Conservation (phyloP, 2,888 invertebrate genomes). For the Cataglyphis albicans region DNA sequence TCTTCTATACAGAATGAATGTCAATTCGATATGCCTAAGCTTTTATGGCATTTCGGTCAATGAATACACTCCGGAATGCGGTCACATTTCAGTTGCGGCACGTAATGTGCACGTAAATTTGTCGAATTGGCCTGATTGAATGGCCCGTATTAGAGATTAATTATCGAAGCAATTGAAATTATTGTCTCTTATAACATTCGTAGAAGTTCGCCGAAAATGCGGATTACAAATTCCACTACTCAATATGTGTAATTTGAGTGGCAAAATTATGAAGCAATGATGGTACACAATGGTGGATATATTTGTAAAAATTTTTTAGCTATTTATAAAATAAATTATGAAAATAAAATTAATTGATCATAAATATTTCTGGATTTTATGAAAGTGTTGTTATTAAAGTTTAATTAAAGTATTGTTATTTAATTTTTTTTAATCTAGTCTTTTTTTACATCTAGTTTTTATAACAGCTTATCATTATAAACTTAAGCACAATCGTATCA, state of each 20-base stretch:
- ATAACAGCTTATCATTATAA: not conserved
- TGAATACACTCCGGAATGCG: conserved; percentile 65
- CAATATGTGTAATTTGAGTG: not conserved
- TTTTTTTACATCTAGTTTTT: not conserved
- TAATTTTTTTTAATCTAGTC: not conserved
- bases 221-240: not conserved
- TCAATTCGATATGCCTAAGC: conserved; percentile 62
- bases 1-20: conserved; percentile 76
- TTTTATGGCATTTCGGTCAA: conserved; percentile 63
- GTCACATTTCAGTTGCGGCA: conserved; percentile 41
- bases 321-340: not conserved
- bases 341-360: conserved; percentile 5
- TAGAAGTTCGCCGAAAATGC: conserved; percentile 1
- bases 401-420: not conserved
- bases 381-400: not conserved
- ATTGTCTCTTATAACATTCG: not conserved
- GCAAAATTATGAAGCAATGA: not conserved
- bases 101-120: conserved; percentile 47
- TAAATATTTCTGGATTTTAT: not conserved
- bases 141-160: conserved; percentile 21
- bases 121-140: conserved; percentile 19
- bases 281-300: not conserved
- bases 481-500: not conserved
- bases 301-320: not conserved
- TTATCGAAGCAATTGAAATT: not conserved